Percentiles rank a stretch among this genome's conserved stretches.
Conservation (phyloP, 2,888 invertebrate genomes). For the Trissonchulus latispiculum region DNA sequence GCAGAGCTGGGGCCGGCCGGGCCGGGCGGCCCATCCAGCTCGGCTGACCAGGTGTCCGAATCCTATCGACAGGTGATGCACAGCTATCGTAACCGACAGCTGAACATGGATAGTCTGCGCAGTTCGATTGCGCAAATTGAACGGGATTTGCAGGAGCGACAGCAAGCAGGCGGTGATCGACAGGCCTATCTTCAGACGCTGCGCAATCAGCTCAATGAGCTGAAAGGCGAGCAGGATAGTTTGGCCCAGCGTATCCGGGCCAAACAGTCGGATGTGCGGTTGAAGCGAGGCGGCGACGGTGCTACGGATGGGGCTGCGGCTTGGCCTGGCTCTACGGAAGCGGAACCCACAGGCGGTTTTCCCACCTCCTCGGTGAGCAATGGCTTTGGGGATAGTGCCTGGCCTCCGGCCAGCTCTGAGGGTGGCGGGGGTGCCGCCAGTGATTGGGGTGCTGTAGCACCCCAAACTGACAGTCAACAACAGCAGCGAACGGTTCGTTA, state of each 20-base stretch:
- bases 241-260: neutral
- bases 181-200: neutral
- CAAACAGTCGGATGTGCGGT: neutral
- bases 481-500: conserved; percentile 53
- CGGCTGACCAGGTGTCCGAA: conserved; percentile 29
- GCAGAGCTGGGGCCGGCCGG: neutral
- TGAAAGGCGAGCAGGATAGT: neutral
- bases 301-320: neutral
- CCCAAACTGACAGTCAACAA: conserved; percentile 37
- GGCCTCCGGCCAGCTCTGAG: neutral
- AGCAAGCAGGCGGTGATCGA: conserved; percentile 1
- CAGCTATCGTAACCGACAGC: conserved; percentile 62
- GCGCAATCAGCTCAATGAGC: neutral
- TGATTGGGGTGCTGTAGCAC: conserved; percentile 31
- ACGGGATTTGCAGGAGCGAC: conserved; percentile 44
- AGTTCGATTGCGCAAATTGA: conserved; percentile 55
- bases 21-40: conserved; percentile 26
- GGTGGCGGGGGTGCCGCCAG: conserved; percentile 7
- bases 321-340: neutral
- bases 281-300: neutral
- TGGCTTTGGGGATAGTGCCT: neutral
- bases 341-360: conserved; percentile 1
- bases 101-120: conserved; percentile 59
- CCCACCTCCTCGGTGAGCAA: too few species aligned
- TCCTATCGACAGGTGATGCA: conserved; percentile 49